Conservation (phyloP, 2,888 invertebrate species). For the Acleris laterana region DNA sequence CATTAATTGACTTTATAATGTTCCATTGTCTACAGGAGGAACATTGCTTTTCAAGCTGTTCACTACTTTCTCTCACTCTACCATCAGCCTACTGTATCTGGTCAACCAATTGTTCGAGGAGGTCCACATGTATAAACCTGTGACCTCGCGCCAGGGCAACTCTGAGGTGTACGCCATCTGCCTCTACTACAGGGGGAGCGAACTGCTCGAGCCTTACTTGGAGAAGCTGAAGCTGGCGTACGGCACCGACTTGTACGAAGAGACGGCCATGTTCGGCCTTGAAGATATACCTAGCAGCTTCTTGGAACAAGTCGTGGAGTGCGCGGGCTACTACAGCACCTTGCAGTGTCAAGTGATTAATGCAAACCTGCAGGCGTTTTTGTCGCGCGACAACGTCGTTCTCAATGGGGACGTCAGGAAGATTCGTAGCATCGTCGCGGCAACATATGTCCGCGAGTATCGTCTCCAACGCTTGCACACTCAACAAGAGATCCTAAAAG, state of each 20-base stretch:
- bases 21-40: conserved; percentile 84
- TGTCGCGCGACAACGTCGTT: conserved; percentile 72
- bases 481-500: conserved; percentile 78
- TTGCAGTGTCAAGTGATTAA: conserved; percentile 88
- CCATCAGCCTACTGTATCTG: conserved; percentile 91
- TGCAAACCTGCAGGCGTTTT: conserved; percentile 86
- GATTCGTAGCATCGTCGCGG: conserved; percentile 78
- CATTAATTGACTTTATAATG: background rate
- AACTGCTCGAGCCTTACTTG: conserved; percentile 68
- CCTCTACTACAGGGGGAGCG: conserved; percentile 82
- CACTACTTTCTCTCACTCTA: conserved; percentile 93
- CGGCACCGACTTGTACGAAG: conserved; percentile 66
- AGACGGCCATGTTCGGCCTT: conserved; percentile 84
- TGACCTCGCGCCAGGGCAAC: conserved; percentile 97
- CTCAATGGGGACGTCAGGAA: conserved; percentile 72
- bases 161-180: conserved; percentile 96
- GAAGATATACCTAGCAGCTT: conserved; percentile 86
- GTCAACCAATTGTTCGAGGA: conserved; percentile 89
- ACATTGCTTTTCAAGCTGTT: conserved; percentile 94
- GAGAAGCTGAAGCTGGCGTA: conserved; percentile 71
- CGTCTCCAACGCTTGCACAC: conserved; percentile 79
- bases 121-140: conserved; percentile 93
- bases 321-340: conserved; percentile 87
- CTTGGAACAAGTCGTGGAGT: conserved; percentile 86
- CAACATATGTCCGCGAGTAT: conserved; percentile 85